phyloP scores from a whole-genome alignment of 2,888 invertebrate genomes.

The Drosophila birchii region DNA sequence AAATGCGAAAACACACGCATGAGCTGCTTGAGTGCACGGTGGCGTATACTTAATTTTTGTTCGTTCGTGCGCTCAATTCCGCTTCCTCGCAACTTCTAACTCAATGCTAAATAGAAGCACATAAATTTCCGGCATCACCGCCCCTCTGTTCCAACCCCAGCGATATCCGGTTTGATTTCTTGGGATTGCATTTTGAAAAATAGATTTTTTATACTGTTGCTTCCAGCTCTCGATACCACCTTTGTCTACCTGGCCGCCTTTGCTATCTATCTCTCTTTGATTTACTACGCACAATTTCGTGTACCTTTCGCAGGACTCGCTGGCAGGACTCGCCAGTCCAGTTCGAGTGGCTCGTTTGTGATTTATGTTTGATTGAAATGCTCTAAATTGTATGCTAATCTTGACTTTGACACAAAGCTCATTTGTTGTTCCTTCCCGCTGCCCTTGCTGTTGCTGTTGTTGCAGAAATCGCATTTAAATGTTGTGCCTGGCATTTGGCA shows the following conservation, averaged over 20 bases:
- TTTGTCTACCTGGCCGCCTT: conserved; percentile 1
- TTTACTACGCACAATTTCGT: conserved; percentile 70
- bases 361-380: conserved; percentile 74
- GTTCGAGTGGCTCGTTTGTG: conserved; percentile 52
- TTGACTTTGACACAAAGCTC: conserved; percentile 41
- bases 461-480: conserved; percentile 44
- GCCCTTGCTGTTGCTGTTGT: conserved; percentile 2
- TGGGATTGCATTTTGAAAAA: conserved; percentile 68
- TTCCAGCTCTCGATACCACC: background rate
- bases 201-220: conserved; percentile 65
- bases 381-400: conserved; percentile 76
- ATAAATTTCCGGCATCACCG: conserved; percentile 61
- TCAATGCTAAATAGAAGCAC: conserved; percentile 71
- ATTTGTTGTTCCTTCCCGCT: conserved; percentile 52
- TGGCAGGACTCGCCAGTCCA: conserved; percentile 26
- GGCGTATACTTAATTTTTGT: conserved; percentile 73
- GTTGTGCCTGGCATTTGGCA: conserved; percentile 48
- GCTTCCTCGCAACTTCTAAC: conserved; percentile 45
- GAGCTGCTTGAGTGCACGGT: conserved; percentile 48
- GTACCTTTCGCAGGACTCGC: conserved; percentile 41
- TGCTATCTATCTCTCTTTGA: conserved; percentile 44
- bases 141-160: background rate
- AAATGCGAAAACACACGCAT: conserved; percentile 34
- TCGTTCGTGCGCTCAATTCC: conserved; percentile 62
- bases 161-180: conserved; percentile 67